Evolutionary conservation across 2,797 vertebrate genomes (phyloP).

Genomic region (Chromis chromis): DNA sequence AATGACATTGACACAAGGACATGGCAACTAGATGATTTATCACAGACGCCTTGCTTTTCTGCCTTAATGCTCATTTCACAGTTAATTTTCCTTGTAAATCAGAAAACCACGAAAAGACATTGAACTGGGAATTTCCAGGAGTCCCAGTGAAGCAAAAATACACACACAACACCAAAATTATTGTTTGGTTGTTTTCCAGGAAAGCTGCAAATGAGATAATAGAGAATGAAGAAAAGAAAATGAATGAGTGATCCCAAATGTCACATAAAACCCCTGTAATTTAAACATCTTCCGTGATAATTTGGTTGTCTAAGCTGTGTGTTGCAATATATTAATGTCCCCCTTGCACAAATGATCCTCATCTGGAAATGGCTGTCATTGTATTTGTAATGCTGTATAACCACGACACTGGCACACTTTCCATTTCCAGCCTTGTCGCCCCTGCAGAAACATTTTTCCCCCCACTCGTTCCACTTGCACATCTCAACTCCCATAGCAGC

Average conservation of each 20-base stretch:
- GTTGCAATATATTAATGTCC: too few relatives aligned
- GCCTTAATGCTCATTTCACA: slow-evolving; percentile 53
- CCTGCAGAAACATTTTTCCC: too few relatives aligned
- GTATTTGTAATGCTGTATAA: not conserved
- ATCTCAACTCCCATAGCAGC: too few relatives aligned
- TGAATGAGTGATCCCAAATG: not conserved
- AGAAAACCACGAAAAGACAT: slow-evolving; percentile 11
- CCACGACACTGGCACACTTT: too few relatives aligned
- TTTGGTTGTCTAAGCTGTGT: too few relatives aligned
- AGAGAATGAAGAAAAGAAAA: not conserved
- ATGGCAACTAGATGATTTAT: slow-evolving; percentile 43
- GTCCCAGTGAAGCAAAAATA: not conserved
- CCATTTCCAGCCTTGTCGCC: too few relatives aligned
- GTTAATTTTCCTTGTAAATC: slow-evolving; percentile 42
- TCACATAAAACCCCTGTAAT: too few relatives aligned
- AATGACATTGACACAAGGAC: slow-evolving; percentile 60
- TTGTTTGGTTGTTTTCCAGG: not conserved
- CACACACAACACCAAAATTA: not conserved
- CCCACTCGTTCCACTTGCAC: too few relatives aligned
- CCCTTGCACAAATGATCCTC: too few relatives aligned
- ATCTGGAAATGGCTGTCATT: not conserved
- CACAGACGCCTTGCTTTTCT: slow-evolving; percentile 17
- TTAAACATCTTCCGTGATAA: too few relatives aligned
- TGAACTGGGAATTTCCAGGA: not conserved
- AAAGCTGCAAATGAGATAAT: not conserved